phyloP scores from a whole-genome alignment of 2,888 invertebrate species.

The Unio delphinus region DNA sequence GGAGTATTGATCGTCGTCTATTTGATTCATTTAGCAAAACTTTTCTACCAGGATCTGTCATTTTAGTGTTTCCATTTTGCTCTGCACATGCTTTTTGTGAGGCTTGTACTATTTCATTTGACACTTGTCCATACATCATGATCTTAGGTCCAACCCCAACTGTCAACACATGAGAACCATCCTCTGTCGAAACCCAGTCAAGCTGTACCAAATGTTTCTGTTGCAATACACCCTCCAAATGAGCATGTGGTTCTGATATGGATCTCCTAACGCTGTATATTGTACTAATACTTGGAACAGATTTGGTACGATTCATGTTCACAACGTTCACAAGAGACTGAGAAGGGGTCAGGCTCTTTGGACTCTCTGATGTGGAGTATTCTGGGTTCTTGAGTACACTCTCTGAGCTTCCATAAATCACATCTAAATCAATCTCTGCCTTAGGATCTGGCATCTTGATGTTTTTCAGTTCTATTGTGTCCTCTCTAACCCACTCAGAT shows the following conservation, averaged over 20 bases:
- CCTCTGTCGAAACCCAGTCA: conserved; percentile 99
- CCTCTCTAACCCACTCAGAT: conserved; percentile 90
- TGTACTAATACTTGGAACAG: conserved; percentile 67
- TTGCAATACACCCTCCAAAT: conserved; percentile 46
- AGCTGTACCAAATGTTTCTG: conserved; percentile 83
- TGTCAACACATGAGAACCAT: conserved; percentile 97
- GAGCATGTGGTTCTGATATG: conserved; percentile 33
- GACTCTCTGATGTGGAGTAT: conserved; percentile 24
- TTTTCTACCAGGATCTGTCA: conserved; percentile 20
- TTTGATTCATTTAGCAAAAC: conserved; percentile 13
- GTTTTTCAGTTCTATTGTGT: conserved; percentile 93
- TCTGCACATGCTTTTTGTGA: conserved; percentile 68
- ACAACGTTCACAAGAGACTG: conserved; percentile 29
- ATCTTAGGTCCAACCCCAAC: conserved; percentile 88
- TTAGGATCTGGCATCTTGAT: conserved; percentile 79
- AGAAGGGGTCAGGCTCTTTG: conserved; percentile 37
- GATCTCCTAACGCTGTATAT: conserved; percentile 56
- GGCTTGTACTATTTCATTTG: conserved; percentile 94
- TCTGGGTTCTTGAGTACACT: conserved; percentile 24
- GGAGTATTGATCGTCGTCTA: conserved; percentile 75
- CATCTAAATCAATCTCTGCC: conserved; percentile 63
- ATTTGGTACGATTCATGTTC: conserved; percentile 52
- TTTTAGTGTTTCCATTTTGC: conserved; percentile 10
- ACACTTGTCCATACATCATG: conserved; percentile 88
- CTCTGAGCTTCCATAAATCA: conserved; percentile 16